phyloP scores from a whole-genome alignment of 2,113 vertebrate genomes.

The Parus major region DNA sequence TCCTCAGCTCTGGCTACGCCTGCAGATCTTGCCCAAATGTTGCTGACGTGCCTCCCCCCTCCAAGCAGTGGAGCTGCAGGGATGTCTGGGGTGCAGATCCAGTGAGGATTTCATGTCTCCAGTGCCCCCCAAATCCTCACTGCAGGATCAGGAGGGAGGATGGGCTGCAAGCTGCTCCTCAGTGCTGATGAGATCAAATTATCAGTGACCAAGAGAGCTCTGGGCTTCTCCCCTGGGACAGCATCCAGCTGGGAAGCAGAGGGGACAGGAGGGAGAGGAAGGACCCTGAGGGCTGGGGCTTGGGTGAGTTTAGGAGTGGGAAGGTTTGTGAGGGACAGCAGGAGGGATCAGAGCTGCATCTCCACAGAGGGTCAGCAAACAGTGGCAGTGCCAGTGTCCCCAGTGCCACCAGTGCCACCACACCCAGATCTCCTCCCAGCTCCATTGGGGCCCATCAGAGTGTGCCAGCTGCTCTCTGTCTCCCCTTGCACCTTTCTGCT shows the following conservation, averaged over 20 bases:
- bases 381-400: neutral
- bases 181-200: accelerated
- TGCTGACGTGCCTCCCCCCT: neutral
- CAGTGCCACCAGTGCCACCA: neutral
- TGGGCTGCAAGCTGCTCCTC: neutral
- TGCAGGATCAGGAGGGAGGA: neutral
- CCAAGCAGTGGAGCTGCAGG: accelerated
- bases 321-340: neutral
- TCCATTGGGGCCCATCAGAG: accelerated
- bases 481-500: neutral
- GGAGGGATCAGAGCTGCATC: neutral
- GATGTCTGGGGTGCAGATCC: neutral
- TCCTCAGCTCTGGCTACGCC: neutral
- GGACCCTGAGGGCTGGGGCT: accelerated
- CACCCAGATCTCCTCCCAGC: neutral
- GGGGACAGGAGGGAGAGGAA: neutral
- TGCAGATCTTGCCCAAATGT: slow-evolving; percentile 30
- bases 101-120: accelerated
- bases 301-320: neutral
- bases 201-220: neutral
- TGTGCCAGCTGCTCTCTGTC: neutral
- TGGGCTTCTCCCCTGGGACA: neutral
- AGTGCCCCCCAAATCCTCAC: neutral
- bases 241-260: neutral
- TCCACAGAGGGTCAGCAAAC: neutral